These are phyloP conservation scores for Sclerurus mexicanus DNA, from an alignment of 2,113 vertebrate species.

Conservation along the genomic window DNA sequence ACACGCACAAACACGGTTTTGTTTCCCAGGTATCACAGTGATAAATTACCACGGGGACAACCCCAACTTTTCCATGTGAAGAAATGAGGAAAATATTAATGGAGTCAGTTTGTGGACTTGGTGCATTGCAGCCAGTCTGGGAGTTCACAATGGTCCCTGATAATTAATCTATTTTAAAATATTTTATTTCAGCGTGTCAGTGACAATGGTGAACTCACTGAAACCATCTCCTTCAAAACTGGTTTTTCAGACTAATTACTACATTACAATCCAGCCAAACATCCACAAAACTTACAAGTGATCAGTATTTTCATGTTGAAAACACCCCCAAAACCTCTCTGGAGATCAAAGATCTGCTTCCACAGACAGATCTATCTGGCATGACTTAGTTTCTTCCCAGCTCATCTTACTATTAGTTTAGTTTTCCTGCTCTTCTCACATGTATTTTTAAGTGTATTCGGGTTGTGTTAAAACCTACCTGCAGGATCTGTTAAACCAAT, in stretches of 20 bases:
- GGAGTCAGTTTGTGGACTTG: neutral
- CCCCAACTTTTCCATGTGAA: neutral
- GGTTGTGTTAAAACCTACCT: neutral
- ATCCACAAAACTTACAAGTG: neutral
- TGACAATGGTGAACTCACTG: neutral
- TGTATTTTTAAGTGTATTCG: neutral
- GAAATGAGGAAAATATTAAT: neutral
- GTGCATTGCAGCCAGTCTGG: neutral
- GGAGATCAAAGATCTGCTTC: neutral
- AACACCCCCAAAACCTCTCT: neutral
- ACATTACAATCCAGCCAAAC: neutral
- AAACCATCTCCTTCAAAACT: neutral
- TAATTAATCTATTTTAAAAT: neutral
- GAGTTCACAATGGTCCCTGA: neutral
- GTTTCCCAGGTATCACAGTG: neutral
- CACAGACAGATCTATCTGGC: neutral
- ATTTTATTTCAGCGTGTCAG: neutral
- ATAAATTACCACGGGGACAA: neutral
- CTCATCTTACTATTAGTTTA: neutral
- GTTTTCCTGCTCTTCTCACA: neutral
- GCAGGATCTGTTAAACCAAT: neutral
- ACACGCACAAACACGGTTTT: fast-evolving
- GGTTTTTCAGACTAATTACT: neutral
- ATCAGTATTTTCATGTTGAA: neutral
- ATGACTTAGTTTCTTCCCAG: neutral